phyloP scores from a whole-genome alignment of 1,140 invertebrate genomes.

The Drosophila subpulchrella region DNA sequence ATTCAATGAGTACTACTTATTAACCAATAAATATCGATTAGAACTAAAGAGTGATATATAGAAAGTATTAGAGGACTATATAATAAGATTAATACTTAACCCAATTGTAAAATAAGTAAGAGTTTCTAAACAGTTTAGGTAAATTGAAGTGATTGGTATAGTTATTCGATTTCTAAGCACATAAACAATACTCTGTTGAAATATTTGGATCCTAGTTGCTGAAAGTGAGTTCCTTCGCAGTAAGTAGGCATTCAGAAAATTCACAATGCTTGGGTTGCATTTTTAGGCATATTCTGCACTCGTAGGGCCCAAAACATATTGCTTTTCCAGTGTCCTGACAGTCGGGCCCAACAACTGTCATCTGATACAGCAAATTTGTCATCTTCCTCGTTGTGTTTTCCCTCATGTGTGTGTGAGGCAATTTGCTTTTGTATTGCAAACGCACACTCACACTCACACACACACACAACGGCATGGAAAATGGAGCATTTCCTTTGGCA shows the following conservation, averaged over 20 bases:
- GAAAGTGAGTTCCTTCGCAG: background rate
- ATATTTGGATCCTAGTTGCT: background rate
- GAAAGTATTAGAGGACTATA: no score
- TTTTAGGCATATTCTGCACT: background rate
- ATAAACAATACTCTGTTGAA: background rate
- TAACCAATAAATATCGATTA: no score
- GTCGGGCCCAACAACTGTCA: slow-evolving; percentile 22
- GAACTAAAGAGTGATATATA: no score
- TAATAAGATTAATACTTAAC: no score
- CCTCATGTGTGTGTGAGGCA: slow-evolving; percentile 12
- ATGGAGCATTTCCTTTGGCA: slow-evolving; percentile 73
- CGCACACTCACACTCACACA: slow-evolving; percentile 14
- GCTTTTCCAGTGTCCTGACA: slow-evolving; percentile 7
- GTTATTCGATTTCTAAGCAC: background rate
- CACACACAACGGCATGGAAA: slow-evolving; percentile 44
- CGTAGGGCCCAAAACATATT: background rate
- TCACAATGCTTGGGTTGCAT: background rate
- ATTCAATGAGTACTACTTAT: no score
- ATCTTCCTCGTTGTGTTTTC: background rate
- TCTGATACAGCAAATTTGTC: slow-evolving; percentile 43
- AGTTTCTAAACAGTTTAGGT: no score
- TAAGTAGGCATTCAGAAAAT: background rate
- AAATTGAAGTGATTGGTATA: no score
- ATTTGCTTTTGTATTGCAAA: slow-evolving; percentile 30
- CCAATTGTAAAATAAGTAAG: no score